Base-by-base conservation (phyloP, 2,113 vertebrate species). In the Tiliqua scincoides region DNA sequence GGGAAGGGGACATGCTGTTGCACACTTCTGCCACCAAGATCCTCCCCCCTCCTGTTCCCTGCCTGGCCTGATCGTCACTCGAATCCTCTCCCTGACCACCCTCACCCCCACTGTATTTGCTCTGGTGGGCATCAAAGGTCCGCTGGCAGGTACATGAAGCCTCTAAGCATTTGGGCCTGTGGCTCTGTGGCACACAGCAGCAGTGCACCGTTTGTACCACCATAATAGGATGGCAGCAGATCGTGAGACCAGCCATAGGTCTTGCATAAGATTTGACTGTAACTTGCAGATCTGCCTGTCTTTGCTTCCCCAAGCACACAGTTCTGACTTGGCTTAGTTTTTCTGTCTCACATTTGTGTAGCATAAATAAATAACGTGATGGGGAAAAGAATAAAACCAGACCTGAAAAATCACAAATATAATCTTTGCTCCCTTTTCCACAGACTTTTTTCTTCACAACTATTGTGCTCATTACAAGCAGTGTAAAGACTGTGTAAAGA, bases 381-480 rank as follows among this genome's bases (percentile, higher is more conserved):
- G 52, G 86, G 78, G 76, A 74, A 57, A 59, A 80, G 82, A 80
- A 61, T 85, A 78, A 17, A 12, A 61, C 85, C 48, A 82, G 59
- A 65, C 61, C 57, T 86, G 85, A 81, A 87, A n/a, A 89, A 84
- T 90, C 63, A 89, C 61, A 79, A 0, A 87, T 89, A 67, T 79
- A 78, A 67, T n/a, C 82, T 32, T n/a, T 35, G 81, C 73, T 79
- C n/a, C 40, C 63, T 84, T 87, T 82, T 10, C 27, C 63, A 35
- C 23, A 30, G 67, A 21, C 18, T 3, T n/a, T 8, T 83, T 87
- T 80, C 77, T 76, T 65, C 8, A 40, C 23, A 25, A 89, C 52
- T n/a, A 54, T 71, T 86, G 0, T 73, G 40, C 71, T 68, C 89
- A 74, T 71, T 2, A 25, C 54, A 86, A 71, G 54, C 40, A 76